phyloP scores from a whole-genome alignment of 1,140 invertebrate genomes.

The Zaprionus davidi region DNA sequence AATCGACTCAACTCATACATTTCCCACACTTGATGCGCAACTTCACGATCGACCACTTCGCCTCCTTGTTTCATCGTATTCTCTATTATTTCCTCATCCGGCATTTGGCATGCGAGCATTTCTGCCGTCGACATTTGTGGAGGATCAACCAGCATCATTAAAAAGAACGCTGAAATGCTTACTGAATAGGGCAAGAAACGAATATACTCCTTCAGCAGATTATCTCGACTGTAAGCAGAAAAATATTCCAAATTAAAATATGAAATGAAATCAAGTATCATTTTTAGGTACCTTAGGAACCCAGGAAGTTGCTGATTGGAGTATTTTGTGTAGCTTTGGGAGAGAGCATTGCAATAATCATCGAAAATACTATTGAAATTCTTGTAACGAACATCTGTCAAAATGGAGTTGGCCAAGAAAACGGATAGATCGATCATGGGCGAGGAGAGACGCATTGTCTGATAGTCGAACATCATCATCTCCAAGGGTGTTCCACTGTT shows the following conservation, averaged over 20 bases:
- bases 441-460: slow-evolving; percentile 71
- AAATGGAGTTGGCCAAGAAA: slow-evolving; percentile 62
- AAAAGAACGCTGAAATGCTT: slow-evolving; percentile 53
- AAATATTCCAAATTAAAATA: not conserved
- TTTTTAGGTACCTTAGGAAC: slow-evolving; percentile 56
- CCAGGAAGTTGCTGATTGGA: slow-evolving; percentile 50
- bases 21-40: slow-evolving; percentile 71
- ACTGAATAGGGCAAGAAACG: slow-evolving; percentile 65
- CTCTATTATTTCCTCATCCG: slow-evolving; percentile 50
- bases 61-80: slow-evolving; percentile 54
- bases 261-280: not conserved
- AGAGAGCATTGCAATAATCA: slow-evolving; percentile 61
- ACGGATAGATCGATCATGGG: slow-evolving; percentile 76
- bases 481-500: slow-evolving; percentile 53
- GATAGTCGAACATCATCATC: slow-evolving; percentile 83
- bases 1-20: slow-evolving; percentile 60
- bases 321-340: slow-evolving; percentile 43
- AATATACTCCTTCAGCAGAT: slow-evolving; percentile 70
- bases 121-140: slow-evolving; percentile 27
- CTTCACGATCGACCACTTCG: slow-evolving; percentile 66
- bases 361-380: slow-evolving; percentile 74
- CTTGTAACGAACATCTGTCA: slow-evolving; percentile 56
- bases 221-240: slow-evolving; percentile 39
- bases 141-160: slow-evolving; percentile 60
- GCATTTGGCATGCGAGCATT: slow-evolving; percentile 28